Evolutionary conservation across 2,797 vertebrate species (phyloP), one percentile per base, ranked within the genome.

Genomic region (Macrochelys suwanniensis): DNA sequence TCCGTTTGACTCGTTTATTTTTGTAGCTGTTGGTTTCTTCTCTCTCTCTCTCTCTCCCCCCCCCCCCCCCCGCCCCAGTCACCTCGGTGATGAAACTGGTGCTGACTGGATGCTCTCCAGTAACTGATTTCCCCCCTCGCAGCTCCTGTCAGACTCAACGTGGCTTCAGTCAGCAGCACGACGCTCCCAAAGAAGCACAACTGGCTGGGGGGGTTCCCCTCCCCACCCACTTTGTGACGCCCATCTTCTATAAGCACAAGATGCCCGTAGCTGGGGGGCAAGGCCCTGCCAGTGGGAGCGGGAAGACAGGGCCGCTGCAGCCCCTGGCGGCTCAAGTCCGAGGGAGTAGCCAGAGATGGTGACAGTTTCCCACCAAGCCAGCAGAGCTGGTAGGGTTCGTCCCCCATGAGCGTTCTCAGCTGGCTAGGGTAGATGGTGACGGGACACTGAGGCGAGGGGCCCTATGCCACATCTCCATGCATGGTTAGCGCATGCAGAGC

Each of bases 81-180:
- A 95, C 95, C 94, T 97, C 95, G 87, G 92, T 97, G 42, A 95
- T 4, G 1, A 95, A 95, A 96, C 95, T 96, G 97, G 97, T 98
- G 97, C 97, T 98, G 76, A 96, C 97, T 97, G 97, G 96, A 97
- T 4, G 1, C 96, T 82, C 87, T 97, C 97, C 96, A 96, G 96
- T 96, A 90, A 95, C 95, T 88, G 88, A 95, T 88, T 85, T 54
- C 89, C 80, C 82, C 94, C 78, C 37, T 9, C 56, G 47, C 68
- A 89, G 83, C 91, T 94, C 85, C 94, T 82, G 89, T 91, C 91
- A 87, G 94, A 80, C n/a, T 89, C 93, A 56, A 74, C 53, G 16
- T 88, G 95, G 90, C 77, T 85, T 90, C 91, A 3, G 0, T 21
- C n/a, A 74, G 85, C 92, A 93, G 94, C 0, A 93, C 87, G 85